These are phyloP conservation scores for Callyntrura sp. DNA, from an alignment of 2,888 invertebrate genomes.

Conservation along the genomic window DNA sequence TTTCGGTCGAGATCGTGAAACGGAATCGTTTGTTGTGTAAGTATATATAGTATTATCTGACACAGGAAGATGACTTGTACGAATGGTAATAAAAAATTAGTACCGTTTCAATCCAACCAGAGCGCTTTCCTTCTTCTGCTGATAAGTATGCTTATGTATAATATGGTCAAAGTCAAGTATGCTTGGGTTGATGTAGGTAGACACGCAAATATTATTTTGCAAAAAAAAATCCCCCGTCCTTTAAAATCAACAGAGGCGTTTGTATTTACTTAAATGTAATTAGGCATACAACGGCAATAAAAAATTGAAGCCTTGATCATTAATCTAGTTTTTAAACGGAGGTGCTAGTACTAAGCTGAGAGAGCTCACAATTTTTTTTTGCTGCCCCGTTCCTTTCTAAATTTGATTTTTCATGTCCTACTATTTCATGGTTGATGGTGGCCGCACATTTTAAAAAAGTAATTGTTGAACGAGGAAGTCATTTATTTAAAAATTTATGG, in stretches of 20 bases:
- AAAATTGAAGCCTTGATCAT: no score
- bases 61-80: neutral
- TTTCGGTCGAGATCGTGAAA: neutral
- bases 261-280: no score
- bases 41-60: no score
- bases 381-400: constrained; percentile 6
- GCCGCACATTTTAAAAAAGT: neutral
- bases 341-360: neutral
- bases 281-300: no score
- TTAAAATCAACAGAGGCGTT: no score
- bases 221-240: no score
- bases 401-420: neutral
- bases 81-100: neutral
- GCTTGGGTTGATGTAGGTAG: no score
- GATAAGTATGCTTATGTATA: no score
- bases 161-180: no score
- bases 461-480: constrained; percentile 26
- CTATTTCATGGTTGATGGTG: constrained; percentile 38
- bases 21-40: neutral
- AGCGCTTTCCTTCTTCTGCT: no score
- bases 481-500: constrained; percentile 13
- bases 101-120: constrained; percentile 7
- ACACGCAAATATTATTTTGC: no score
- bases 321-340: constrained; percentile 7
- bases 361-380: neutral